Evolutionary conservation across 2,113 vertebrate genomes (phyloP).

Genomic region (Aphyosemion australe): DNA sequence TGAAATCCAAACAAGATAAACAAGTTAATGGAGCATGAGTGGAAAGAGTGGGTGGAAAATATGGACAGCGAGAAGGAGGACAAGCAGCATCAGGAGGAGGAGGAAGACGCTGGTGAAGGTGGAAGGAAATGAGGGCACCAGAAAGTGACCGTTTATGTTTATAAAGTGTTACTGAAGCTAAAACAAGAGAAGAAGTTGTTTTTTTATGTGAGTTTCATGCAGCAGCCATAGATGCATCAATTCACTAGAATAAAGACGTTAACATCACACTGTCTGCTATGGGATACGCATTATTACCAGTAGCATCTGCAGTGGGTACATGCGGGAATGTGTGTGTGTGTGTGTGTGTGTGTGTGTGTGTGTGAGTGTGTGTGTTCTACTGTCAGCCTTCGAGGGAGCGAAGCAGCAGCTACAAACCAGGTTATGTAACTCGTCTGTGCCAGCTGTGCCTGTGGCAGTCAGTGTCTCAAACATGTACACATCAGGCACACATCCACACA

Average conservation of each 20-base stretch:
- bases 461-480: constrained; percentile 45
- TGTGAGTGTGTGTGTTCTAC: constrained; percentile 54
- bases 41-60: constrained; percentile 46
- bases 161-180: constrained; percentile 36
- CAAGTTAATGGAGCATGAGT: constrained; percentile 12
- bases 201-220: constrained; percentile 6
- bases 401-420: constrained; percentile 63
- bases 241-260: constrained; percentile 26
- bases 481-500: constrained; percentile 11
- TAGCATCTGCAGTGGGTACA: constrained; percentile 49
- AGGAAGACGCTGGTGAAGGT: constrained; percentile 11
- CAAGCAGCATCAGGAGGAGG: constrained; percentile 17
- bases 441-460: constrained; percentile 69
- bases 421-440: constrained; percentile 74
- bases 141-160: constrained; percentile 51
- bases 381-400: constrained; percentile 61
- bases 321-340: constrained; percentile 24
- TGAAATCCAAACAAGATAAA: constrained; percentile 15
- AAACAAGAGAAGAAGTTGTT: constrained; percentile 5
- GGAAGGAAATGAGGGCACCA: constrained; percentile 47
- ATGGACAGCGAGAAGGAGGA: constrained; percentile 10
- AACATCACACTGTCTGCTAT: constrained; percentile 14
- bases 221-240: constrained; percentile 21
- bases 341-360: constrained; percentile 11
- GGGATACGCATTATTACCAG: constrained; percentile 20